Evolutionary conservation across 2,113 vertebrate species (phyloP), one percentile per base, ranked within the genome.

Genomic region (Puma concolor): DNA sequence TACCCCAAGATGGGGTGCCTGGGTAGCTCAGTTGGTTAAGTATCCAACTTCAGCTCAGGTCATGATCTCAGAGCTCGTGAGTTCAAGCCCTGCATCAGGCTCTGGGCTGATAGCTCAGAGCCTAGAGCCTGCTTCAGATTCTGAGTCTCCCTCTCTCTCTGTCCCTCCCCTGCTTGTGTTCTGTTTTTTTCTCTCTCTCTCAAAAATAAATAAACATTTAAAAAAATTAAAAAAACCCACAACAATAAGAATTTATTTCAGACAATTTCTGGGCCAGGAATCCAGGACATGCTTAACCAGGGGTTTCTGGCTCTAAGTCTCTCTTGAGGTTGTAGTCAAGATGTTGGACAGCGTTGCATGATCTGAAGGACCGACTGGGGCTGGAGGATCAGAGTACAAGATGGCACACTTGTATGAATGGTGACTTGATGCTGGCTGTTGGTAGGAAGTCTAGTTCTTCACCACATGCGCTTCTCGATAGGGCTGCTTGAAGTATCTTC

Each of bases 331-430:
- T 57, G 57, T 14, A 67, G 36, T 60, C 44, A 50, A 60, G 8
- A n/a, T 44, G 44, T 17, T 5, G 7, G 7, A 17, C 17, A n/a
- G 72, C 25, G 38, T 25, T 33, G 4, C 7, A 23, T n/a, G 57
- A 71, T 71, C 52, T 15, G 17, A 86, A 69, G 72, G 50, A 77
- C 21, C 11, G 54, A 10, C 36, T 1, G 16, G 41, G 27, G 10
- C 69, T 16, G 14, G 33, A 94, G 17, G 17, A 6, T 31, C 14
- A 0, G 10, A 69, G 38, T 89, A 38, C 85, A 69, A 63, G 64
- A 29, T 23, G 66, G 44, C 1, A 0, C 2, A 23, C 11, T 54
- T 71, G 31, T 0, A 0, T 17, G 33, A 57, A 21, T 23, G 54
- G 41, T 41, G 11, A 63, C 36, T 19, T 41, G n/a, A 72, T 72